Conservation (phyloP, 2,113 vertebrate genomes). For the Anseranas semipalmata region DNA sequence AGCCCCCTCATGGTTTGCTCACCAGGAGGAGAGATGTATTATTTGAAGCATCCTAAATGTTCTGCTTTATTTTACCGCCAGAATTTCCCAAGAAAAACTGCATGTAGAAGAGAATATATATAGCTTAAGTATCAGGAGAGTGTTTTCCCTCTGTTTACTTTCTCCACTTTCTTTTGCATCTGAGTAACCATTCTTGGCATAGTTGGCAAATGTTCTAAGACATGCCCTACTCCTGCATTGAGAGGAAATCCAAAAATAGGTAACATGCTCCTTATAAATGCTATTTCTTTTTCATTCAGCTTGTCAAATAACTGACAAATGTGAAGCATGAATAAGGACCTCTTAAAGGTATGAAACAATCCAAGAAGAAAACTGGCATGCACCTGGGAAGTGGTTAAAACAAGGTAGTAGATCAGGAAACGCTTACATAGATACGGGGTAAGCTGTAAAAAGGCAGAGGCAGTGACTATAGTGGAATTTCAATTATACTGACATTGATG, state of each 20-base stretch:
- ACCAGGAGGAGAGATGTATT: slow-evolving; percentile 55
- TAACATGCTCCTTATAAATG: not conserved
- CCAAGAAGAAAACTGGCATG: not conserved
- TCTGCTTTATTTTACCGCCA: slow-evolving; percentile 14
- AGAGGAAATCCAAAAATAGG: slow-evolving; percentile 38
- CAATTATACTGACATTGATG: slow-evolving; percentile 73
- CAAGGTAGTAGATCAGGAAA: slow-evolving; percentile 41
- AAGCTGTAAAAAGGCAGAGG: slow-evolving; percentile 64
- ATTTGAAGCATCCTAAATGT: slow-evolving; percentile 60
- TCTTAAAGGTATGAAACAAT: slow-evolving; percentile 46
- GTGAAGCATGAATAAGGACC: slow-evolving; percentile 45
- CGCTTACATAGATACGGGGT: slow-evolving; percentile 19
- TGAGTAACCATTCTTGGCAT: slow-evolving; percentile 9
- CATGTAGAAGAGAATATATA: not conserved
- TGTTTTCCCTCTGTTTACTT: not conserved
- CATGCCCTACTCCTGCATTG: not conserved
- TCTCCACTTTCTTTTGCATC: slow-evolving; percentile 6
- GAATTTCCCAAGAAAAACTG: slow-evolving; percentile 22
- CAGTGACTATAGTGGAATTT: slow-evolving; percentile 67
- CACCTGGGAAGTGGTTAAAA: slow-evolving; percentile 26
- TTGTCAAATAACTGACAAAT: slow-evolving; percentile 53
- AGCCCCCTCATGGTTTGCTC: slow-evolving; percentile 65
- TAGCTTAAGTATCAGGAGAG: not conserved
- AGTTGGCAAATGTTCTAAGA: slow-evolving; percentile 27
- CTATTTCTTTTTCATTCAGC: slow-evolving; percentile 38